Percentiles rank a stretch among this genome's conserved stretches.
Evolutionary conservation across 1,140 invertebrate genomes (phyloP).

Genomic region (Telenomus remus): DNA sequence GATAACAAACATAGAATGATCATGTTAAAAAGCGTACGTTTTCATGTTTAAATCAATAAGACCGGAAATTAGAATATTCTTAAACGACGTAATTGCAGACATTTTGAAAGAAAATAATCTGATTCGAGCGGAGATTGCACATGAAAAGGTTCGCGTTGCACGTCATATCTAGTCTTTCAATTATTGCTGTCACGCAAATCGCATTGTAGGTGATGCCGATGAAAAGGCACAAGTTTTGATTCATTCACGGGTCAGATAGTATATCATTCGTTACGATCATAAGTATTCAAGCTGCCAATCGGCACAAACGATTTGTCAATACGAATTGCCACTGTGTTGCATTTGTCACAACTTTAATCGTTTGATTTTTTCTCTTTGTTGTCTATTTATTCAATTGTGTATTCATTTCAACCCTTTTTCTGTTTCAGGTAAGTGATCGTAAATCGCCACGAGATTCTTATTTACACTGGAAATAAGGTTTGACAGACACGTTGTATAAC

Average conservation of each 20-base stretch:
- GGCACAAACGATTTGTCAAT: conserved; percentile 44
- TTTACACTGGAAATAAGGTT: not conserved
- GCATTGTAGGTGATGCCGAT: conserved; percentile 44
- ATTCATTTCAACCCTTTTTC: conserved; percentile 42
- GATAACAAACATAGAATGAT: too few relatives aligned
- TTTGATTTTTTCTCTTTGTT: conserved; percentile 6
- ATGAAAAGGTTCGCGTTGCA: conserved; percentile 25
- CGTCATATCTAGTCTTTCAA: conserved; percentile 48
- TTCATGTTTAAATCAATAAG: too few relatives aligned
- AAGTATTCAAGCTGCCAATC: conserved; percentile 42
- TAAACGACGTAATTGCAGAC: conserved; percentile 27
- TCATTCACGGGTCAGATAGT: conserved; percentile 48
- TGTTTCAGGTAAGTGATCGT: conserved; percentile 69
- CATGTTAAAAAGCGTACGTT: too few relatives aligned
- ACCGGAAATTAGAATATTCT: too few relatives aligned
- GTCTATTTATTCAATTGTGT: conserved; percentile 5
- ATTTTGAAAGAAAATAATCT: conserved; percentile 27
- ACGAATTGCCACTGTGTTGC: conserved; percentile 6
- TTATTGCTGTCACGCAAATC: conserved; percentile 55
- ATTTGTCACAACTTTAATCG: conserved; percentile 2
- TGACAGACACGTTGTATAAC: not conserved
- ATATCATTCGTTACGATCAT: conserved; percentile 29
- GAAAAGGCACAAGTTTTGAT: conserved; percentile 55
- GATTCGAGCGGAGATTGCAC: conserved; percentile 27
- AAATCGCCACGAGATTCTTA: not conserved